Conservation (phyloP, 2,113 vertebrate genomes). For the Pholis gunnellus region DNA sequence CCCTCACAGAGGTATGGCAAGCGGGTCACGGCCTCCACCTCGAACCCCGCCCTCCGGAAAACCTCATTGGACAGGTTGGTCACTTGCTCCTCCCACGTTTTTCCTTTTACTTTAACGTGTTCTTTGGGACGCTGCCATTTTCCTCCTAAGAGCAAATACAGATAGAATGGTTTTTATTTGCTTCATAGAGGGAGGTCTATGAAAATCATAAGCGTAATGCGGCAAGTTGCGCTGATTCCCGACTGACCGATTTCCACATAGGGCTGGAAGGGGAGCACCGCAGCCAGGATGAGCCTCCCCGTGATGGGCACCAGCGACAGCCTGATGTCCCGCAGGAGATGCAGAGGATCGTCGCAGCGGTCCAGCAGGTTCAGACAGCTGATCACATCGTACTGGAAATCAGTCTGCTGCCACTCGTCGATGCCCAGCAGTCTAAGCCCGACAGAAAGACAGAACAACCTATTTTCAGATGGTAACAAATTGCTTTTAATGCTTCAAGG, state of each 20-base stretch:
- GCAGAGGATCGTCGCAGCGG: constrained; percentile 93
- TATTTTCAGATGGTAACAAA: background rate
- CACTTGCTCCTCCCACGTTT: constrained; percentile 97
- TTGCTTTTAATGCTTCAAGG: background rate
- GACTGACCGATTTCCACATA: constrained; percentile 95
- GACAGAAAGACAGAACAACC: background rate
- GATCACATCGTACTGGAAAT: constrained; percentile 95
- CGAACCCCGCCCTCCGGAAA: constrained; percentile 90
- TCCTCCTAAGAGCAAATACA: constrained; percentile 84
- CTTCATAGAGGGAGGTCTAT: background rate
- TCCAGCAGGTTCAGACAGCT: constrained; percentile 98
- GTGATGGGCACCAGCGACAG: constrained; percentile 89
- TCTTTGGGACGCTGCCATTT: constrained; percentile 95
- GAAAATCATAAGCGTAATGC: background rate
- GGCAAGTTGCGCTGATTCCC: background rate
- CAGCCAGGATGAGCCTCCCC: constrained; percentile 92
- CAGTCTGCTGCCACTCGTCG: constrained; percentile 93
- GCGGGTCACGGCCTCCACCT: constrained; percentile 94
- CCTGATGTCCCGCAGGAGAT: constrained; percentile 90
- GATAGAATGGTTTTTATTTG: background rate
- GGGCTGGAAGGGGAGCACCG: constrained; percentile 95
- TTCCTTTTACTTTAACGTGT: constrained; percentile 89
- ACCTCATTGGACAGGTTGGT: constrained; percentile 90
- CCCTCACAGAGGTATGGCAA: constrained; percentile 98
- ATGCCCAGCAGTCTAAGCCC: constrained; percentile 89